A percentile compares a stretch with the other conserved stretches of the same genome.
These are phyloP conservation scores for Coilia nasus DNA, from an alignment of 2,797 vertebrate species.

Conservation along the genomic window DNA sequence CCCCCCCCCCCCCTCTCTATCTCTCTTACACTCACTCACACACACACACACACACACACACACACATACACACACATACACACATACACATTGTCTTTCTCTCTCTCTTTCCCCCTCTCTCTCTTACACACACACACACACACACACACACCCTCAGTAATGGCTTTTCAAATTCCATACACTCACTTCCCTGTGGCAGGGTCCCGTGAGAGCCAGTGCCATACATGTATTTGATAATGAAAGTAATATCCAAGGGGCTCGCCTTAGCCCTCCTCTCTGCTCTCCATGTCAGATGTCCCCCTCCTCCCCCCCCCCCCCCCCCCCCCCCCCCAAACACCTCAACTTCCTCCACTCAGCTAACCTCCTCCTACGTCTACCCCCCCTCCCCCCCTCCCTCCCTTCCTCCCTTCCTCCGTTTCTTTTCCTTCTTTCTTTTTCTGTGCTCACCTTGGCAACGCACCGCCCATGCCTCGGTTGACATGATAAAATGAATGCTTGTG, in stretches of 20 bases:
- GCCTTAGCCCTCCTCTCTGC: constrained; percentile 15
- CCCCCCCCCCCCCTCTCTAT: too few relatives aligned
- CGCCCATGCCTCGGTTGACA: background rate
- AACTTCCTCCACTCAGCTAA: background rate
- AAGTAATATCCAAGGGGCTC: constrained; percentile 35
- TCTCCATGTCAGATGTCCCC: background rate
- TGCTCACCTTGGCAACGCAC: background rate
- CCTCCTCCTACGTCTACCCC: background rate
- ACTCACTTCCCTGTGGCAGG: background rate
- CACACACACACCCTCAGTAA: constrained; percentile 8
- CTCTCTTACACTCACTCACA: background rate
- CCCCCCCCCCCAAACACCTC: constrained; percentile 4
- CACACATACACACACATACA: background rate
- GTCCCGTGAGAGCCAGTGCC: constrained; percentile 36
- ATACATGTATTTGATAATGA: constrained; percentile 41
- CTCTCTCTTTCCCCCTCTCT: too few relatives aligned
- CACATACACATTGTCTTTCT: too few relatives aligned
- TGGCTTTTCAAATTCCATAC: constrained; percentile 27
- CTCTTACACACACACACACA: constrained; percentile 4
- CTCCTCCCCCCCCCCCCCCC: background rate
- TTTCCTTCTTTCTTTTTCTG: too few relatives aligned
- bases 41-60: constrained; percentile 17
- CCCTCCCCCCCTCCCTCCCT: background rate
- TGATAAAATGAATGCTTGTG: constrained; percentile 11
- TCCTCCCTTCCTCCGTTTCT: background rate